Percentiles rank a stretch among this genome's conserved stretches.
Evolutionary conservation across 2,888 invertebrate species (phyloP).

Genomic region (Chymomyza procnemis): DNA sequence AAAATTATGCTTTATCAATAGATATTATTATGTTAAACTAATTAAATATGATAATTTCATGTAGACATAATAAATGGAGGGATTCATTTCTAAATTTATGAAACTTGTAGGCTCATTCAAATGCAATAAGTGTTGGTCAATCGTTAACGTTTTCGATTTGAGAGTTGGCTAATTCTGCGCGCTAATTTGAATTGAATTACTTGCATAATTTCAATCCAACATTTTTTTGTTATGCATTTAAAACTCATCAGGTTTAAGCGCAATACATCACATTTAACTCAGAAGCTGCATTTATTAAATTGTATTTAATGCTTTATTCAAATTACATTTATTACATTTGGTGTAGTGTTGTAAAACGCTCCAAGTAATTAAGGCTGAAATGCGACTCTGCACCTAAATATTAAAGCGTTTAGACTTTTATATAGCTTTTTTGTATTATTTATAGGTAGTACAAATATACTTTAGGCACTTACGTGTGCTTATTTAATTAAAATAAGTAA

Average conservation of each 20-base stretch:
- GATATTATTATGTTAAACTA: background rate
- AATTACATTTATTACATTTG: background rate
- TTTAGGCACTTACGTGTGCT: no score
- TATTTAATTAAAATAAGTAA: no score
- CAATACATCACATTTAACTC: no score
- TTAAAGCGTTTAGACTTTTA: no score
- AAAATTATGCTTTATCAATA: background rate
- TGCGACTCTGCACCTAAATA: no score
- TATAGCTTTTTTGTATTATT: no score
- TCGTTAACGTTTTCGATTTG: background rate
- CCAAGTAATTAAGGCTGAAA: background rate
- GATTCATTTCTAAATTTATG: no score
- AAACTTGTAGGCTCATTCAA: background rate
- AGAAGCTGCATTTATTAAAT: no score
- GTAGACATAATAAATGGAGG: background rate
- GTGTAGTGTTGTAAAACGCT: background rate
- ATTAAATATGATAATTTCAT: background rate
- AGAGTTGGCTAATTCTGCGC: constrained; percentile 19
- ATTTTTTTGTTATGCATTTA: no score
- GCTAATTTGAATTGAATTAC: background rate
- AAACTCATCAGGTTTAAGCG: no score
- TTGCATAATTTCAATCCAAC: no score
- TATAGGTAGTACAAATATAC: no score
- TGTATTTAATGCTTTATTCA: background rate
- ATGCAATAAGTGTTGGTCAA: constrained; percentile 9